A percentile compares a stretch with the other conserved stretches of the same genome.
These are phyloP conservation scores for Actias luna DNA, from an alignment of 2,888 invertebrate genomes.

Conservation along the genomic window DNA sequence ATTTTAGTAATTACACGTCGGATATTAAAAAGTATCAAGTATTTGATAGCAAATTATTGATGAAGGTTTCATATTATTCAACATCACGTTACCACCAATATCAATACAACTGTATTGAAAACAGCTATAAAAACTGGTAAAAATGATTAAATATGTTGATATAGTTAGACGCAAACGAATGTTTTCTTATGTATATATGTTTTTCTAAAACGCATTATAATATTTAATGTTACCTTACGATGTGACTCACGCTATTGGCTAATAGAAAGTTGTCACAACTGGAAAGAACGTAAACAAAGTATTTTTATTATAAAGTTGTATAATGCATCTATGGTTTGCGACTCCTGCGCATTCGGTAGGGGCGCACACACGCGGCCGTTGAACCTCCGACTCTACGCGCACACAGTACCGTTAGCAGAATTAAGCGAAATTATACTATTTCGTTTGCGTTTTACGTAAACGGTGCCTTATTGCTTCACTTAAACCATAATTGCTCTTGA, in stretches of 20 bases:
- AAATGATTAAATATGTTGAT: too few relatives aligned
- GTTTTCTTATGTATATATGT: background rate
- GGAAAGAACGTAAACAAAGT: background rate
- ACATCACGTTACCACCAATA: too few relatives aligned
- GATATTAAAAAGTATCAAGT: too few relatives aligned
- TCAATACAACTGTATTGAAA: too few relatives aligned
- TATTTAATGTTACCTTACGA: background rate
- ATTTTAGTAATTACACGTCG: too few relatives aligned
- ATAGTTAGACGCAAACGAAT: too few relatives aligned
- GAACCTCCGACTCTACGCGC: constrained; percentile 45
- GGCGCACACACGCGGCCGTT: constrained; percentile 39
- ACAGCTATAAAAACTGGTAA: too few relatives aligned
- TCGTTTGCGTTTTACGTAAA: background rate
- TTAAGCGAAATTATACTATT: constrained; percentile 16
- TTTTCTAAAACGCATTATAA: background rate
- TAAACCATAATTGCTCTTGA: background rate
- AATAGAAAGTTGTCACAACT: background rate
- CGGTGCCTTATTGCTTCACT: background rate
- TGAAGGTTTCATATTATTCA: too few relatives aligned
- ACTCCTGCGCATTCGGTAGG: constrained; percentile 49
- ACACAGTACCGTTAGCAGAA: constrained; percentile 67
- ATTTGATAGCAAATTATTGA: too few relatives aligned
- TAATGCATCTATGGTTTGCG: constrained; percentile 34
- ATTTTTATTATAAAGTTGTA: constrained; percentile 2
- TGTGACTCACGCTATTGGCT: background rate